phyloP scores from a whole-genome alignment of 2,888 invertebrate genomes.

The Amphipyra berbera region DNA sequence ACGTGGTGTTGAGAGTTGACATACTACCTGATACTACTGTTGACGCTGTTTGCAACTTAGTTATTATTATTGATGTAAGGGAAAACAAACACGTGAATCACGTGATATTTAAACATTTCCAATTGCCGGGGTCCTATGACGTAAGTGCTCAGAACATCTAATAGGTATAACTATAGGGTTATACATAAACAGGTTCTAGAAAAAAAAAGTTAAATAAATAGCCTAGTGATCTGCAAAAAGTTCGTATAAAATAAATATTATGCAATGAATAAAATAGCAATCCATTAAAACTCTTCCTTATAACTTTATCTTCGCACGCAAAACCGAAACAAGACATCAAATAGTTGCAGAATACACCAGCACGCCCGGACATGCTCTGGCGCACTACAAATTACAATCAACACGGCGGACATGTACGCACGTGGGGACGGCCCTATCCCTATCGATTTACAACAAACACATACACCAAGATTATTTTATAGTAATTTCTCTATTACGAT shows the following conservation, averaged over 20 bases:
- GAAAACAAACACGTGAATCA: too few species aligned
- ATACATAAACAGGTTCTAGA: too few species aligned
- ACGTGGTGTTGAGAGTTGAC: conserved; percentile 30
- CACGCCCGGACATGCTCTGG: conserved; percentile 75
- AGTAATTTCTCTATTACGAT: conserved; percentile 88
- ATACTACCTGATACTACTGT: conserved; percentile 31
- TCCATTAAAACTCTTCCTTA: neutral
- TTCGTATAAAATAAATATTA: too few species aligned
- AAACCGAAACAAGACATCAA: conserved; percentile 48
- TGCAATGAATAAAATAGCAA: too few species aligned
- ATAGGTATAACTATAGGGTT: too few species aligned
- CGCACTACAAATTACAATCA: conserved; percentile 90
- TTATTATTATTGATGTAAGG: neutral
- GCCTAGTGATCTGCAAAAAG: too few species aligned
- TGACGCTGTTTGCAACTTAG: neutral
- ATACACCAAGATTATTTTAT: conserved; percentile 79
- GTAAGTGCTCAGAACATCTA: too few species aligned
- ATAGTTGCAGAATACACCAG: conserved; percentile 73
- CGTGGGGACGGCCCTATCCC: conserved; percentile 82
- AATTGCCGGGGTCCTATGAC: too few species aligned
- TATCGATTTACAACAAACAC: conserved; percentile 84
- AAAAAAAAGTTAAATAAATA: too few species aligned
- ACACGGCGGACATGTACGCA: conserved; percentile 85
- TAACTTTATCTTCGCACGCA: conserved; percentile 26
- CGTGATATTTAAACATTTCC: too few species aligned